Base-by-base conservation (phyloP, 1,140 invertebrate genomes). In the Oryzaephilus surinamensis region DNA sequence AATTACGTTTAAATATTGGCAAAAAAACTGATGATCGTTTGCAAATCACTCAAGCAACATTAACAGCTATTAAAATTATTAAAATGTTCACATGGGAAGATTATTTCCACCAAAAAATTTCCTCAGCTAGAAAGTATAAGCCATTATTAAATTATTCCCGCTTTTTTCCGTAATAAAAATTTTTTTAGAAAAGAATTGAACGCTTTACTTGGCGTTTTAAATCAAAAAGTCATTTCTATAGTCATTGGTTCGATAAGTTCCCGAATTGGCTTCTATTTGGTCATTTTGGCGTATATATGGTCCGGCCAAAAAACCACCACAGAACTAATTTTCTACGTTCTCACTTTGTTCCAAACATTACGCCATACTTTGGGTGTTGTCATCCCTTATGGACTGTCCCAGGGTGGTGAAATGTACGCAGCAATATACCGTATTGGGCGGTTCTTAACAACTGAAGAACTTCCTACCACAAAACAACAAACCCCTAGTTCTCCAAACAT, bases 31-130 rank as follows among this genome's bases (percentile, higher is more conserved):
- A 94, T 56, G 76, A 88, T 51, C 67, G 89, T 39, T 77, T 93
- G 1, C 69, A 78, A 35, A 58, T 90, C 34, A 91, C 91, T 82
- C 88, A 84, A 55, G 88, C 93, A 65, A 84, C 93, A 12, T 77
- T 93, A n/a, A 72, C 77, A 28, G 87, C 84, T 1, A 87, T 93
- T 50, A 77, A 88, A 58, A 79, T 89, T 2, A 90, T 93, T 12
- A 94, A 92, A 67, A 89, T 91, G 84, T 88, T 87, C 48, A 77
- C 81, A 2, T 89, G 84, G 84, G 84, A 89, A 56, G 73, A 74
- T 45, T 77, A 81, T 0, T 89, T 87, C 52, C 68, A 73, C 21
- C 68, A 69, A 33, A 67, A 85, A 32, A 67, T 81, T 2, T 64
- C 72, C 21, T 53, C 63, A 17, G 67, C 69, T 10, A 61, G 79